Evolutionary conservation across 2,113 vertebrate genomes (phyloP), one percentile per base, ranked within the genome.

Genomic region (Polypterus senegalus): DNA sequence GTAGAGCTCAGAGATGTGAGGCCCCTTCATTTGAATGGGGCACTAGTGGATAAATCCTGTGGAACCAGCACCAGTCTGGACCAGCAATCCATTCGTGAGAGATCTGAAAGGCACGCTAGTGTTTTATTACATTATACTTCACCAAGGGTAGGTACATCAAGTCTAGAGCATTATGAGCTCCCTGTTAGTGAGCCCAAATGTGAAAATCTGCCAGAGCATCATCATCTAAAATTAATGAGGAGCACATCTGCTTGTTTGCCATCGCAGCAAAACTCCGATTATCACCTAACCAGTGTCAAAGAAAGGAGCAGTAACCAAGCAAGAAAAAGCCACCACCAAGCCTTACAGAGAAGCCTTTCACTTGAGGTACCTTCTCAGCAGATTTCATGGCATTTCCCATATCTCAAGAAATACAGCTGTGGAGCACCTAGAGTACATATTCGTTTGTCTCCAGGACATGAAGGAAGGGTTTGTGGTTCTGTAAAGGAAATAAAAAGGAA

Each of bases 321-420:
- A 61, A 80, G 71, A 65, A 78, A 73, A 69, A 62, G 48, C 48
- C 73, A 63, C 46, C 85, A 80, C 49, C 83, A 74, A 4, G 46
- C 81, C 62, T 82, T 97, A 61, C 94, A 93, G 70, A 91, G 94
- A 78, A 98, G 94, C 65, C 74, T 94, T 75, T 98, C 95, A 0
- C 63, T 95, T 66, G 93, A 92, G 76, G 88, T 91, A 62, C 86
- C 89, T 4, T 79, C 63, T 7, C 74, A 76, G 8, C 90, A 82
- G 76, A 79, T 87, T 82, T 88, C 89, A 70, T 92, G 88, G 74
- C 83, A 86, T 52, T 83, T 89, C 77, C 88, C 90, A 43, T 92
- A 91, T 71, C 76, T 86, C 70, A 86, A 83, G 64, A 83, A 83
- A 62, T 74, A 67, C 66, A 83, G 79, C 72, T 83, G 76, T 56